phyloP scores from a whole-genome alignment of 2,113 vertebrate species.

The Hemicordylus capensis region DNA sequence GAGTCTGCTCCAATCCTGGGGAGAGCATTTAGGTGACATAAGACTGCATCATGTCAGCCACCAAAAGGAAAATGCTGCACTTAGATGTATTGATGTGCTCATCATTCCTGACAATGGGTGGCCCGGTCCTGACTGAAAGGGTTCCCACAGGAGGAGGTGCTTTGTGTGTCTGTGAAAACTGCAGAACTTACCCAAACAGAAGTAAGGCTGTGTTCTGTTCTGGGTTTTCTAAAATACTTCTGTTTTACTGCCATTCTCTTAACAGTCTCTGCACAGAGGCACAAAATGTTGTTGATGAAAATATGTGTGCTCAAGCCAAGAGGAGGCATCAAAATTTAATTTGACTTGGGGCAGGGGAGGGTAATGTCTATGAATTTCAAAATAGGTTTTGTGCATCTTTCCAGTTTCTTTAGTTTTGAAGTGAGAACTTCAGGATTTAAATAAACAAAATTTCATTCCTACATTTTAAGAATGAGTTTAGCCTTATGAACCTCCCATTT shows the following conservation, averaged over 20 bases:
- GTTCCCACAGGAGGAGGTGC: background rate
- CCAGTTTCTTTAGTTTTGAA: background rate
- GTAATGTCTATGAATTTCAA: background rate
- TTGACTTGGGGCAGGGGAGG: background rate
- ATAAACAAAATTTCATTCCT: background rate
- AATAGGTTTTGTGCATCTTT: background rate
- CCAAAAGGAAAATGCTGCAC: background rate
- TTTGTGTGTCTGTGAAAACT: background rate
- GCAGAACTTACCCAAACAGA: background rate
- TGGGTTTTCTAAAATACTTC: too few species aligned
- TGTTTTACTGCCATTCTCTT: background rate
- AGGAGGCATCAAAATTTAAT: background rate
- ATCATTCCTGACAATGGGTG: background rate
- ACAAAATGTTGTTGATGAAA: background rate
- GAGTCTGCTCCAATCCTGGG: too few species aligned
- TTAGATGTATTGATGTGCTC: background rate
- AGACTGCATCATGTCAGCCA: too few species aligned
- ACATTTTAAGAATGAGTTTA: too few species aligned
- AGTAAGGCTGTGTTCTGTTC: too few species aligned
- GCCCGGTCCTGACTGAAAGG: background rate
- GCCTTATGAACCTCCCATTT: too few species aligned
- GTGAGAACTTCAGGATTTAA: background rate
- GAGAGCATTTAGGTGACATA: too few species aligned
- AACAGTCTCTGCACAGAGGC: background rate
- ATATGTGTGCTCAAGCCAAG: background rate